phyloP scores from a whole-genome alignment of 2,113 vertebrate species.

The Hippocampus zosterae region DNA sequence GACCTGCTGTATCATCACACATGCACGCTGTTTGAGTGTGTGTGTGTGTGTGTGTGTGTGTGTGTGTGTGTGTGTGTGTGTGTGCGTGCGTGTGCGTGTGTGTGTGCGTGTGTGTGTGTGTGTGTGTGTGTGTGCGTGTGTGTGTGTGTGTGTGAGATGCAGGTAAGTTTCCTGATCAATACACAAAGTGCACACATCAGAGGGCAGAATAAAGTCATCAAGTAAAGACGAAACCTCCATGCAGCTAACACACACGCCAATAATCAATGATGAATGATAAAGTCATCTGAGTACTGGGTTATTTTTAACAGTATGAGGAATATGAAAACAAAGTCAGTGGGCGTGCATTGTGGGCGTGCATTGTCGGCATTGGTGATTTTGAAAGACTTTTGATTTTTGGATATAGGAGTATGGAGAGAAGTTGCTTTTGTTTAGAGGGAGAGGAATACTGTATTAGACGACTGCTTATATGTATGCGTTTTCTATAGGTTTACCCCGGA shows the following conservation, averaged over 20 bases:
- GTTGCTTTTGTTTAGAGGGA: no score
- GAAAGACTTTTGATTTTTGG: background rate
- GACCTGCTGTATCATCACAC: background rate
- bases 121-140: no score
- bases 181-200: constrained; percentile 39
- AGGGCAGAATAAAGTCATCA: constrained; percentile 30
- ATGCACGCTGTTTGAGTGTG: background rate
- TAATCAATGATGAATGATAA: background rate
- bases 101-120: no score
- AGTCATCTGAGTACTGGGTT: background rate
- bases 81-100: no score
- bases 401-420: no score
- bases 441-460: no score
- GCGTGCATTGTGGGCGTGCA: no score
- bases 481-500: no score
- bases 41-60: no score
- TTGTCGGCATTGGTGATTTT: background rate
- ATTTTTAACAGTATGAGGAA: background rate
- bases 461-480: no score
- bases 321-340: background rate
- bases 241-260: background rate
- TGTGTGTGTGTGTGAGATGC: background rate
- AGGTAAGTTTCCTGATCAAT: constrained; percentile 49
- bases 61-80: no score
- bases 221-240: constrained; percentile 1